These are phyloP conservation scores for Chionomys nivalis DNA, from an alignment of 2,113 vertebrate genomes.

Conservation along the genomic window DNA sequence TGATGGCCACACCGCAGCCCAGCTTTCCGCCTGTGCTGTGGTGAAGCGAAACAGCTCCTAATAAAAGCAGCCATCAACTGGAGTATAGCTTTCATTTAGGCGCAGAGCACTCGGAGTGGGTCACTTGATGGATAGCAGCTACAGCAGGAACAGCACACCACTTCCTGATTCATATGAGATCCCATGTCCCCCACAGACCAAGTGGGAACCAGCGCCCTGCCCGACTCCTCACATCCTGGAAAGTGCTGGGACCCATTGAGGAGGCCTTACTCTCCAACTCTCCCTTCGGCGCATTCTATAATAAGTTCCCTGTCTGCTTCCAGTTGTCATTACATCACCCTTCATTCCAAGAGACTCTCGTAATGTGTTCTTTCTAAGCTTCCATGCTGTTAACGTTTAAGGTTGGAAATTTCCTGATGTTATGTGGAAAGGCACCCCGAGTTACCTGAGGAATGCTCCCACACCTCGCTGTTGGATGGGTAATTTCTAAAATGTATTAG, in stretches of 20 bases:
- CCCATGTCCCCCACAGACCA: not conserved
- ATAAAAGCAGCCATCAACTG: not conserved
- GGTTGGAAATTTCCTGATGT: conserved; percentile 46
- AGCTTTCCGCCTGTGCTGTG: not conserved
- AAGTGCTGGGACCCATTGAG: not conserved
- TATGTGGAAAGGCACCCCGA: conserved; percentile 39
- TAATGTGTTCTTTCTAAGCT: conserved; percentile 74
- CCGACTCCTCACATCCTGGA: not conserved
- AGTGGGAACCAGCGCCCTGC: not conserved
- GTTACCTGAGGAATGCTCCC: not conserved
- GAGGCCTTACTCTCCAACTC: not conserved
- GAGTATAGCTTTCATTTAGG: not conserved
- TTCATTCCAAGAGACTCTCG: conserved; percentile 65
- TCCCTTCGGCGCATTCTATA: conserved; percentile 9
- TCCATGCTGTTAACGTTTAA: conserved; percentile 50
- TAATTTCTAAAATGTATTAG: conserved; percentile 23
- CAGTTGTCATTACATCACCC: conserved; percentile 75
- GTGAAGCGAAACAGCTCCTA: not conserved
- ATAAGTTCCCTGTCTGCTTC: conserved; percentile 71
- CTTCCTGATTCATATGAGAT: not conserved
- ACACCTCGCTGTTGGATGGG: not conserved
- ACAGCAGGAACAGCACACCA: not conserved
- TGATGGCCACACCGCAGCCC: not conserved
- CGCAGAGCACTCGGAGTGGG: not conserved
- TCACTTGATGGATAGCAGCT: not conserved